Percentiles rank a stretch among this genome's conserved stretches.
Conservation (phyloP, 1,140 invertebrate genomes). For the Aphidius ervi region DNA sequence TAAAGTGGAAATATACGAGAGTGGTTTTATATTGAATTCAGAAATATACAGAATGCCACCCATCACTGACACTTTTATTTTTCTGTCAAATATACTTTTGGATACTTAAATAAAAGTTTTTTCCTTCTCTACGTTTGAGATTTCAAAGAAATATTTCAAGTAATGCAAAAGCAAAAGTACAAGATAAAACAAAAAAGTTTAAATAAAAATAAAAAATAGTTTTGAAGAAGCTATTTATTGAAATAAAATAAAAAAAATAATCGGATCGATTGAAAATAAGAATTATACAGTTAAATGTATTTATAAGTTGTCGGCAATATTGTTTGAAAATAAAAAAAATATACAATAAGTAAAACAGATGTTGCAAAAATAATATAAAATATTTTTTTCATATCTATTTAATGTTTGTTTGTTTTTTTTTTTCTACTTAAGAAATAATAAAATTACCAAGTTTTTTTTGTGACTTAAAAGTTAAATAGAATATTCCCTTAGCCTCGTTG, state of each 20-base stretch:
- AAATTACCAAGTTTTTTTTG: background rate
- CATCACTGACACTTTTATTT: slow-evolving; percentile 3
- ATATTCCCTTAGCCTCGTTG: background rate
- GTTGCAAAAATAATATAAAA: slow-evolving; percentile 6
- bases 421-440: too few species aligned
- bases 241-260: slow-evolving; percentile 1
- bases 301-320: background rate
- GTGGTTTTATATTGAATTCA: slow-evolving; percentile 23
- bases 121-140: background rate
- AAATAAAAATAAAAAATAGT: background rate
- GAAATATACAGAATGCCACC: slow-evolving; percentile 7
- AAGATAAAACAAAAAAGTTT: background rate
- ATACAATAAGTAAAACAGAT: background rate
- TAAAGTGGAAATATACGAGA: slow-evolving; percentile 10
- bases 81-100: slow-evolving; percentile 10
- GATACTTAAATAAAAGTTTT: slow-evolving; percentile 25
- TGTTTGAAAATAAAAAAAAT: background rate
- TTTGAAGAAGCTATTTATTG: background rate
- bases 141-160: background rate
- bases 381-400: background rate
- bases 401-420: too few species aligned
- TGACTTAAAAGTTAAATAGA: background rate
- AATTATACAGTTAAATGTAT: background rate
- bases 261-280: background rate
- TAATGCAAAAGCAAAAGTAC: background rate